Evolutionary conservation across 2,797 vertebrate species (phyloP).

Genomic region (Catharus ustulatus): DNA sequence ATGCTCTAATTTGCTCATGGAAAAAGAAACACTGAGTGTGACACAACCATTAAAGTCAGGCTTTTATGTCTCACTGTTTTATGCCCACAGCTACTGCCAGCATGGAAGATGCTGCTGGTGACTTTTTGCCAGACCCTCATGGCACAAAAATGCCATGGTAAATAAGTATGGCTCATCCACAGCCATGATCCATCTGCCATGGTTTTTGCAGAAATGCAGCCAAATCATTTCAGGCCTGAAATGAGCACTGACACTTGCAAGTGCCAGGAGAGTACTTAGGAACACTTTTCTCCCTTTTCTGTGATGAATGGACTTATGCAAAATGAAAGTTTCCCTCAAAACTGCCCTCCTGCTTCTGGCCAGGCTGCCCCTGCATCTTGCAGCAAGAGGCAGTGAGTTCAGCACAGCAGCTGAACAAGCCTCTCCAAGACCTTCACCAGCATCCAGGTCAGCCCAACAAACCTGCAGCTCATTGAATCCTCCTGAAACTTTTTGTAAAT

Average conservation of each 20-base stretch:
- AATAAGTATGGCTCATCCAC: background rate
- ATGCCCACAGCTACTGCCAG: background rate
- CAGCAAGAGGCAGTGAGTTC: background rate
- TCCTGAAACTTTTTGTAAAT: background rate
- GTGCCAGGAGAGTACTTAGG: background rate
- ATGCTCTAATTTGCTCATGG: fast-evolving
- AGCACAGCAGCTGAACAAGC: background rate
- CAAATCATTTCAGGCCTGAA: background rate
- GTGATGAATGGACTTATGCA: fast-evolving
- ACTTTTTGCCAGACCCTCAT: background rate
- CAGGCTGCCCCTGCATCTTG: background rate
- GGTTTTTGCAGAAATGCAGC: background rate
- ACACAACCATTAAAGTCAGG: background rate
- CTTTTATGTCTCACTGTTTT: background rate
- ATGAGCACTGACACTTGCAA: fast-evolving
- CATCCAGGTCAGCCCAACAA: background rate
- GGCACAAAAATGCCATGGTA: background rate
- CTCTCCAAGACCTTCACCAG: background rate
- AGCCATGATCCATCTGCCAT: background rate
- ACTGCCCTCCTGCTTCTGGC: background rate
- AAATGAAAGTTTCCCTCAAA: background rate
- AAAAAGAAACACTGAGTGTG: background rate
- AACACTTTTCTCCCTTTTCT: background rate
- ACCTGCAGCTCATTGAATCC: background rate
- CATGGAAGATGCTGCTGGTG: background rate